Base-by-base conservation (phyloP, 2,888 invertebrate species). In the Iselma pallidipennis region DNA sequence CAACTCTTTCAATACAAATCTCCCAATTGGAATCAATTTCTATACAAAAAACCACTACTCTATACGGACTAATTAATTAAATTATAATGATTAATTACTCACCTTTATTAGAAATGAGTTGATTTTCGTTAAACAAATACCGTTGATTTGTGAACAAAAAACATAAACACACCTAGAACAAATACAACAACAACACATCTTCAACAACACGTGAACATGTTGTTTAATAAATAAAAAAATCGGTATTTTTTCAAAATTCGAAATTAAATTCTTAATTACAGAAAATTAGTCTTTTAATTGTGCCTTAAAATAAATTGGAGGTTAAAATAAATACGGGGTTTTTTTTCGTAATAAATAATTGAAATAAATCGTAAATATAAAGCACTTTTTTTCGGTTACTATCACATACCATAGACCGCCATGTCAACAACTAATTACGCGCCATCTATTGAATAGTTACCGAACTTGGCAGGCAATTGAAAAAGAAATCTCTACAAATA, bases 331-430 rank as follows among this genome's bases (percentile, higher is more conserved):
- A n/a, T n/a, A n/a, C n/a, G n/a, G n/a, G n/a, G n/a, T n/a, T n/a
- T n/a, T n/a, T n/a, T n/a, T 28, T 6, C 6, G 28, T 28, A 45
- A 45, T 21, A 45, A 45, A 45, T 12, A 23, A 12, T 45, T 10
- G 23, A 45, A 23, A 16, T 16, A 45, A 45, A 23, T 9, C 4
- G 21, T 45, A 45, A 23, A 42, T 45, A 45, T 19, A 45, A 45
- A 45, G 19, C 45, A 45, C 45, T 45, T 45, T 45, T 45, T 45
- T 45, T 45, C 45, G n/a, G 45, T 45, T 45, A 45, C 45, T 45
- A 45, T 45, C 45, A 45, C 45, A 45, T 45, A 45, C 45, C 45
- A 45, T 45, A 23, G 45, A 45, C 45, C 45, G 45, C 45, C 45
- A 45, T 45, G 45, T 45, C 45, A 45, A 45, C 45, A 45, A 23